phyloP scores from a whole-genome alignment of 2,113 vertebrate species.

The Gymnorhina tibicen region DNA sequence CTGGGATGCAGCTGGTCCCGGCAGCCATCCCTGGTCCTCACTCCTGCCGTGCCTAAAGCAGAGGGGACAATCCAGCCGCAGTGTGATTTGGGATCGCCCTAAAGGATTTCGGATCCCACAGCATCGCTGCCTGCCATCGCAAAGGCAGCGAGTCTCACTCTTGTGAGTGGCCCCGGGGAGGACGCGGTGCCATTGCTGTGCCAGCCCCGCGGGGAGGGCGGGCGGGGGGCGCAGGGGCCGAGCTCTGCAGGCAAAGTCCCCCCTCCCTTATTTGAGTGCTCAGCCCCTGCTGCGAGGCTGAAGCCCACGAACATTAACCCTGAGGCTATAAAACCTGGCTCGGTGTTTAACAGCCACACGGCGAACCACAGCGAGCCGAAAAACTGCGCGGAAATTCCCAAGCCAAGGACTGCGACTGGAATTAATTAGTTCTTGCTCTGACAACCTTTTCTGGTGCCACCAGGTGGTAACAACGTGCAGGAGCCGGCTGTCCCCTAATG shows the following conservation, averaged over 20 bases:
- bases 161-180: accelerated
- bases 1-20: not conserved
- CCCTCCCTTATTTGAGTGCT: not conserved
- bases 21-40: accelerated
- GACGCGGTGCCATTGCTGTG: not conserved
- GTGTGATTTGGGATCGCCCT: not conserved
- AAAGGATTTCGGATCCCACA: not conserved
- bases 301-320: conserved; percentile 14
- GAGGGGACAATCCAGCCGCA: not conserved
- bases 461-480: conserved; percentile 36
- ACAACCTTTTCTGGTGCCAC: conserved; percentile 49
- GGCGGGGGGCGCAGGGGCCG: not conserved
- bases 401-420: not conserved
- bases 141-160: accelerated
- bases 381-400: not conserved
- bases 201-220: not conserved
- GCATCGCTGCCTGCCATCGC: accelerated
- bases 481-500: not conserved
- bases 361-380: not conserved
- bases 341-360: not conserved
- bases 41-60: not conserved
- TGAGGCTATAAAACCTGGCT: not conserved
- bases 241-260: not conserved
- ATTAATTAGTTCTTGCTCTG: not conserved
- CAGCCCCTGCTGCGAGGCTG: not conserved